Conservation (phyloP, 2,888 invertebrate genomes). For the Andrena hattorfiana region DNA sequence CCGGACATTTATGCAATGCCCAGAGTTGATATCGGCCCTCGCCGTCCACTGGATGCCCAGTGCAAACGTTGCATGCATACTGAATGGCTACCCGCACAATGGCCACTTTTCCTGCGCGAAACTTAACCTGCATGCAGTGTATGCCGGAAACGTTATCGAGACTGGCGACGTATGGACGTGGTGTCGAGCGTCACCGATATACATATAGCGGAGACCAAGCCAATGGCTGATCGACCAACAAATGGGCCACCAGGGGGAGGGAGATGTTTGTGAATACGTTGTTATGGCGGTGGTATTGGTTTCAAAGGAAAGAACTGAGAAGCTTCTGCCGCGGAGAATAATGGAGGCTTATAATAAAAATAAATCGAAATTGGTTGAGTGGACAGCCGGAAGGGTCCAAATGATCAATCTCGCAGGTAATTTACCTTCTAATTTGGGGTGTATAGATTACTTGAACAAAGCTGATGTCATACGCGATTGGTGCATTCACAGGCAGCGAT, state of each 20-base stretch:
- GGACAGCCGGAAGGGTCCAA: not conserved
- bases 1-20: conserved; percentile 59
- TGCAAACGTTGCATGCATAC: conserved; percentile 59
- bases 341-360: not conserved
- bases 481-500: not conserved
- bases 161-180: conserved; percentile 29
- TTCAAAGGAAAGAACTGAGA: conserved; percentile 1
- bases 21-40: conserved; percentile 48
- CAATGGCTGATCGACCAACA: conserved; percentile 31
- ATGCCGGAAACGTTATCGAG: conserved; percentile 54
- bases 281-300: conserved; percentile 1
- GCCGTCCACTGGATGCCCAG: conserved; percentile 38
- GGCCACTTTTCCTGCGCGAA: conserved; percentile 50
- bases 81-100: conserved; percentile 49
- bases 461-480: not conserved
- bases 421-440: not conserved
- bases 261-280: not conserved
- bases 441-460: not conserved
- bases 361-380: conserved; percentile 29
- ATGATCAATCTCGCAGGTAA: not conserved
- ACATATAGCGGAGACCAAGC: conserved; percentile 10
- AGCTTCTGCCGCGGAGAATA: not conserved
- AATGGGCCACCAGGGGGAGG: not conserved
- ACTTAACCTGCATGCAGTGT: conserved; percentile 52
- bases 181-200: conserved; percentile 21